These are phyloP conservation scores for Okamejei kenojei DNA, from an alignment of 2,797 vertebrate genomes.

Conservation along the genomic window DNA sequence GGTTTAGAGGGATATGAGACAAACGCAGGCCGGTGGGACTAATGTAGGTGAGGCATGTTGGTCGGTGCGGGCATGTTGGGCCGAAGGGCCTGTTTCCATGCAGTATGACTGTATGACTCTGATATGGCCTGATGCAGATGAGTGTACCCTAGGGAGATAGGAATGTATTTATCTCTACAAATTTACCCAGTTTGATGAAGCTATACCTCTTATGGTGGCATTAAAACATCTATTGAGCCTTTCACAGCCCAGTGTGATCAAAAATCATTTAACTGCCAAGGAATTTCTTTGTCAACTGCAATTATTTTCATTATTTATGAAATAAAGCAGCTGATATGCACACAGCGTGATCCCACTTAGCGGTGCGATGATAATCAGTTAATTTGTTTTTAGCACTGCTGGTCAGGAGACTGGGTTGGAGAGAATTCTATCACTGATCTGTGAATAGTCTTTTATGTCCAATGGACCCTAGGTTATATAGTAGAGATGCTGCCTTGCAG, in stretches of 20 bases:
- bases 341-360: not conserved
- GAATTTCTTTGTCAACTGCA: not conserved
- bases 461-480: not conserved
- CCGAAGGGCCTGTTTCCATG: too few relatives aligned
- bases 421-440: not conserved
- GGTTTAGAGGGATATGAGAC: too few relatives aligned
- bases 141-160: not conserved
- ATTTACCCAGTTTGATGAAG: not conserved
- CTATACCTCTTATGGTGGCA: not conserved
- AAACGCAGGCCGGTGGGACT: too few relatives aligned
- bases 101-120: too few relatives aligned
- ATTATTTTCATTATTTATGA: not conserved
- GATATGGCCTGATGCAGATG: not conserved
- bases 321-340: not conserved
- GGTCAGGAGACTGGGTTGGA: not conserved
- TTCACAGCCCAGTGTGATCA: not conserved
- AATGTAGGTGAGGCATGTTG: too few relatives aligned
- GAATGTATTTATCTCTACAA: not conserved
- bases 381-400: not conserved
- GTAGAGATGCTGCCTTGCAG: too few relatives aligned
- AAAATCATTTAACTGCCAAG: not conserved
- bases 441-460: not conserved
- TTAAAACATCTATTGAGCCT: not conserved
- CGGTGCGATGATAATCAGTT: not conserved
- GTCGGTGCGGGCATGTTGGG: too few relatives aligned